Evolutionary conservation across 92 coral and sea anemone species (phyloP).

Genomic region (Actinostola sp.): DNA sequence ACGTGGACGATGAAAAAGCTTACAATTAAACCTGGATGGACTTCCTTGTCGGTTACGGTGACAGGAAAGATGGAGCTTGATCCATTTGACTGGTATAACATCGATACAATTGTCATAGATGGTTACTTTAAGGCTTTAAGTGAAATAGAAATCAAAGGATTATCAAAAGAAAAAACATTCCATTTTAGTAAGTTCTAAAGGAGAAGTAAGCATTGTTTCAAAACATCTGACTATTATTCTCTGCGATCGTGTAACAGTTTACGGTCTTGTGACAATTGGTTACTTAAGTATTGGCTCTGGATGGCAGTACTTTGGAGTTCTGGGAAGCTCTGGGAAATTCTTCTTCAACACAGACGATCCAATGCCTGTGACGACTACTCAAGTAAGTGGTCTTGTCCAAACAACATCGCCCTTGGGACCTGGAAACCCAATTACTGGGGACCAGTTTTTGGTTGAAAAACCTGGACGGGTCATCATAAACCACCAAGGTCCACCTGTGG

Average conservation of each 20-base stretch:
- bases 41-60: slow-evolving; percentile 30
- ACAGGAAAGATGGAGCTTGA: slow-evolving; percentile 40
- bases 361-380: slow-evolving; percentile 51
- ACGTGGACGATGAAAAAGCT: slow-evolving; percentile 43
- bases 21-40: slow-evolving; percentile 57
- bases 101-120: slow-evolving; percentile 26
- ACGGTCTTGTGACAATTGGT: slow-evolving; percentile 49
- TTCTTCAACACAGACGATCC: slow-evolving; percentile 53
- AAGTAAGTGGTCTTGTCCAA: slow-evolving; percentile 52
- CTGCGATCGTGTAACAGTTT: slow-evolving; percentile 51
- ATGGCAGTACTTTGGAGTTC: slow-evolving; percentile 60
- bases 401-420: slow-evolving; percentile 59
- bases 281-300: slow-evolving; percentile 48
- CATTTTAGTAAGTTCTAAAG: slow-evolving; percentile 37
- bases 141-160: slow-evolving; percentile 40
- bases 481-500: slow-evolving; percentile 49
- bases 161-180: slow-evolving; percentile 32
- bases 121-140: slow-evolving; percentile 40
- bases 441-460: slow-evolving; percentile 49
- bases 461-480: slow-evolving; percentile 54
- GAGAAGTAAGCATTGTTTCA: slow-evolving; percentile 35
- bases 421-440: slow-evolving; percentile 47
- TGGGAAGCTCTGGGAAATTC: slow-evolving; percentile 47
- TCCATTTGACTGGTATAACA: slow-evolving; percentile 39
- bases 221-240: slow-evolving; percentile 37